These are phyloP conservation scores for Melikaiella ostensackeni DNA, from an alignment of 2,888 invertebrate species.

Conservation along the genomic window DNA sequence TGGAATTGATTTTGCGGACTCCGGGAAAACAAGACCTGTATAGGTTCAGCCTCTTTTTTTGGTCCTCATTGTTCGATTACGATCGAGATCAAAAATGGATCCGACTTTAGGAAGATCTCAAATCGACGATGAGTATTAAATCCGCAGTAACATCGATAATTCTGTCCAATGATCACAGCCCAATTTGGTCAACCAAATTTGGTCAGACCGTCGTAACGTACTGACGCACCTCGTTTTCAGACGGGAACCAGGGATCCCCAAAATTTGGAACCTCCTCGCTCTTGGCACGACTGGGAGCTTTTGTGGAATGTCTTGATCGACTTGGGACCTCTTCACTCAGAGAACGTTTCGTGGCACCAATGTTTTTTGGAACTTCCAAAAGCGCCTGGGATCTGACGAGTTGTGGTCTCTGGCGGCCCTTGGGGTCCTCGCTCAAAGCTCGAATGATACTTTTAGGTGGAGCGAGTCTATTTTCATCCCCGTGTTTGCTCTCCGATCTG, in stretches of 20 bases:
- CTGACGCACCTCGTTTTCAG: constrained; percentile 69
- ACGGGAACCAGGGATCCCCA: constrained; percentile 68
- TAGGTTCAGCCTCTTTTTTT: not conserved
- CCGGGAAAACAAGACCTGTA: not conserved
- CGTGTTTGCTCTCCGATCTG: constrained; percentile 64
- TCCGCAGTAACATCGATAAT: not conserved
- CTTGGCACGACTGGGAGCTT: constrained; percentile 69
- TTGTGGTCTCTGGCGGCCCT: constrained; percentile 67
- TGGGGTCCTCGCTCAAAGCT: constrained; percentile 70
- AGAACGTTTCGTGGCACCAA: constrained; percentile 70
- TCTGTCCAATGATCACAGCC: constrained; percentile 33
- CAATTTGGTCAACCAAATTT: constrained; percentile 14
- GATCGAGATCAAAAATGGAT: constrained; percentile 10
- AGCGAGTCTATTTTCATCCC: constrained; percentile 57
- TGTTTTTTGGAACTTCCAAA: constrained; percentile 67
- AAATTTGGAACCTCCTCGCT: constrained; percentile 73
- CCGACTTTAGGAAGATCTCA: not conserved
- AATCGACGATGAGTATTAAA: constrained; percentile 16
- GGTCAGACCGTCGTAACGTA: constrained; percentile 74
- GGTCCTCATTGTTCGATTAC: constrained; percentile 4
- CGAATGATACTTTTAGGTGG: constrained; percentile 60
- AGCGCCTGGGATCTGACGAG: constrained; percentile 70
- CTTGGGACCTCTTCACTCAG: constrained; percentile 74
- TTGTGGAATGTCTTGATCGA: constrained; percentile 61
- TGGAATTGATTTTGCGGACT: not conserved